Evolutionary conservation across 2,888 invertebrate species (phyloP).

Genomic region (Sylvicola cinctus): DNA sequence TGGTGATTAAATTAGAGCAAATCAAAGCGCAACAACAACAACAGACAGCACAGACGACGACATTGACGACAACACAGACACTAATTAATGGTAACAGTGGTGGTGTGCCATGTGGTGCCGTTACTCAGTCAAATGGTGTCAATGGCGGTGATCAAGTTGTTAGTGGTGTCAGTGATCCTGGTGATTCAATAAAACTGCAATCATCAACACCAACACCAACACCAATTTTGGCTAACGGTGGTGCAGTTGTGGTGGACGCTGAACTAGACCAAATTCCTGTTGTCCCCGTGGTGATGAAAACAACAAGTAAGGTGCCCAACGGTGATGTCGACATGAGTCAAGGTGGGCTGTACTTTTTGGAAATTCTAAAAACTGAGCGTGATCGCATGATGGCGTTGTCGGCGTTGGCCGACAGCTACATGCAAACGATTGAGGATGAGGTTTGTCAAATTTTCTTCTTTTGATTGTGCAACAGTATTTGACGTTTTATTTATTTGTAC

Average conservation of each 20-base stretch:
- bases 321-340: slow-evolving; percentile 25
- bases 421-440: slow-evolving; percentile 35
- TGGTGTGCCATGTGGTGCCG: too few species aligned
- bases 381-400: slow-evolving; percentile 44
- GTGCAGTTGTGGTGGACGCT: background rate
- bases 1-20: too few species aligned
- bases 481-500: too few species aligned
- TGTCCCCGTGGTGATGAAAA: background rate
- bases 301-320: slow-evolving; percentile 20
- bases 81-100: background rate
- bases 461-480: too few species aligned
- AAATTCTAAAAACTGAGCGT: slow-evolving; percentile 51
- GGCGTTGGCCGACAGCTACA: slow-evolving; percentile 44
- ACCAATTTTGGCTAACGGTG: too few species aligned
- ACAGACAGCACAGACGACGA: too few species aligned
- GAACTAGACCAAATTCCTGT: background rate
- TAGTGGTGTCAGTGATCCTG: background rate
- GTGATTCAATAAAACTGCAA: too few species aligned
- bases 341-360: slow-evolving; percentile 61
- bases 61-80: background rate
- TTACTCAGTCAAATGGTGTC: background rate
- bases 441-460: too few species aligned
- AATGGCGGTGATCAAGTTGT: background rate
- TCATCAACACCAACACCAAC: background rate
- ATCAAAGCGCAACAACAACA: too few species aligned